Evolutionary conservation across 2,888 invertebrate genomes (phyloP).

Genomic region (Lordiphosa fenestrarum): DNA sequence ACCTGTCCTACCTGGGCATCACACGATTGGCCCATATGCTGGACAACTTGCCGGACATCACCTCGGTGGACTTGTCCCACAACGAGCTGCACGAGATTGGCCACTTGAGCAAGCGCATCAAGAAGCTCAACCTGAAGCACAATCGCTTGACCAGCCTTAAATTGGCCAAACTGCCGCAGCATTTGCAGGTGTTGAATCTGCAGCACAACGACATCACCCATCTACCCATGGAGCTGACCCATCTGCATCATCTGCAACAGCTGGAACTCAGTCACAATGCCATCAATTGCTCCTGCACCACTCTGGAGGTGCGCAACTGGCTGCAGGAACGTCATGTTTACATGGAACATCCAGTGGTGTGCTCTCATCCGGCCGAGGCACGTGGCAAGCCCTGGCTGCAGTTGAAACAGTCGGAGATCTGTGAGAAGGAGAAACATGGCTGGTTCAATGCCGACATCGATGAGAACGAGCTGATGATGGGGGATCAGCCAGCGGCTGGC

Average conservation of each 20-base stretch:
- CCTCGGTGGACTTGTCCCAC: conserved; percentile 84
- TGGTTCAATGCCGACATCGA: conserved; percentile 48
- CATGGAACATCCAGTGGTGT: conserved; percentile 82
- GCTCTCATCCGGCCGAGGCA: conserved; percentile 82
- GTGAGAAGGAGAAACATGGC: conserved; percentile 78
- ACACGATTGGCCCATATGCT: conserved; percentile 82
- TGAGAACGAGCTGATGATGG: conserved; percentile 84
- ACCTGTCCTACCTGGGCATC: conserved; percentile 84
- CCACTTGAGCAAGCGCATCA: conserved; percentile 83
- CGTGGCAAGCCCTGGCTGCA: conserved; percentile 83
- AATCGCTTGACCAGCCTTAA: conserved; percentile 83
- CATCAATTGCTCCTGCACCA: conserved; percentile 86
- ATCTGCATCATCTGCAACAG: conserved; percentile 81
- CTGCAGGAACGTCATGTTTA: conserved; percentile 82
- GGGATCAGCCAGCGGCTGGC: conserved; percentile 82
- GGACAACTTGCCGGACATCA: conserved; percentile 83
- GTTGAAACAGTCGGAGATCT: conserved; percentile 82
- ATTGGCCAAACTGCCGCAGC: conserved; percentile 82
- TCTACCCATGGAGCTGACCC: conserved; percentile 83
- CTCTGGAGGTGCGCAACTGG: conserved; percentile 84
- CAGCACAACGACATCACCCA: conserved; percentile 83
- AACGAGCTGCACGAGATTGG: conserved; percentile 83
- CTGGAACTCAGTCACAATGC: conserved; percentile 86
- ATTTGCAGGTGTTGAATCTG: conserved; percentile 84
- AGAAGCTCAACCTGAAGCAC: conserved; percentile 83